A percentile compares a stretch with the other conserved stretches of the same genome.
phyloP scores from a whole-genome alignment of 2,113 vertebrate species.

The Cranoglanis bouderius region DNA sequence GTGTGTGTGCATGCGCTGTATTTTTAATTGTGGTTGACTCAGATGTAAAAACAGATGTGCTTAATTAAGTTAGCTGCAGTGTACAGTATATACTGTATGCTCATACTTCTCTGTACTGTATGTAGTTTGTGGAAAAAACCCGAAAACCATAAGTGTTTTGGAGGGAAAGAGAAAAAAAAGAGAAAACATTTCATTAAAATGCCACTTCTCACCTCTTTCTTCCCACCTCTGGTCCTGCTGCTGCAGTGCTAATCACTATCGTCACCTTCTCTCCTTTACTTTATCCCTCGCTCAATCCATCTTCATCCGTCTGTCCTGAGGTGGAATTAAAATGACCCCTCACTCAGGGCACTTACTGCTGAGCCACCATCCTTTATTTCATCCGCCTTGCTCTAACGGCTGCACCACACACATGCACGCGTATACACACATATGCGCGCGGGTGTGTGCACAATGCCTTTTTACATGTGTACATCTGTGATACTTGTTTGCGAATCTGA shows the following conservation, averaged over 20 bases:
- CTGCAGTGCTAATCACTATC: slow-evolving; percentile 18
- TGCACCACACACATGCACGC: too few relatives aligned
- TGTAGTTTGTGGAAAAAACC: neutral
- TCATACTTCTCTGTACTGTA: slow-evolving; percentile 2
- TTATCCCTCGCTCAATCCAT: slow-evolving; percentile 37
- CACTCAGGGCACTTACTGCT: slow-evolving; percentile 5
- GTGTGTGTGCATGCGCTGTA: neutral
- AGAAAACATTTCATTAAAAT: neutral
- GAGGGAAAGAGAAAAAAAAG: neutral
- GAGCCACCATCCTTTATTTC: slow-evolving; percentile 20
- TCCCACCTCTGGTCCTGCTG: slow-evolving; percentile 46
- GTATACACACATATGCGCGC: too few relatives aligned
- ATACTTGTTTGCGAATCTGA: slow-evolving; percentile 27
- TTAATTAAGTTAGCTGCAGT: neutral
- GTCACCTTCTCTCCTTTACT: slow-evolving; percentile 29
- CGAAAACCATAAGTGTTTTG: neutral
- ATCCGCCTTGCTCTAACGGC: slow-evolving; percentile 5
- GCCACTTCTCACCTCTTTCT: slow-evolving; percentile 26
- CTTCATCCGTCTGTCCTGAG: slow-evolving; percentile 25
- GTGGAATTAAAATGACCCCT: slow-evolving; percentile 46
- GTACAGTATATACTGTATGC: neutral
- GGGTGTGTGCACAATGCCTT: too few relatives aligned
- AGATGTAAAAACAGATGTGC: neutral
- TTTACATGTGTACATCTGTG: neutral
- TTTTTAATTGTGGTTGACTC: neutral